These are phyloP conservation scores for Amiota communis DNA, from an alignment of 2,888 invertebrate genomes.

Conservation along the genomic window DNA sequence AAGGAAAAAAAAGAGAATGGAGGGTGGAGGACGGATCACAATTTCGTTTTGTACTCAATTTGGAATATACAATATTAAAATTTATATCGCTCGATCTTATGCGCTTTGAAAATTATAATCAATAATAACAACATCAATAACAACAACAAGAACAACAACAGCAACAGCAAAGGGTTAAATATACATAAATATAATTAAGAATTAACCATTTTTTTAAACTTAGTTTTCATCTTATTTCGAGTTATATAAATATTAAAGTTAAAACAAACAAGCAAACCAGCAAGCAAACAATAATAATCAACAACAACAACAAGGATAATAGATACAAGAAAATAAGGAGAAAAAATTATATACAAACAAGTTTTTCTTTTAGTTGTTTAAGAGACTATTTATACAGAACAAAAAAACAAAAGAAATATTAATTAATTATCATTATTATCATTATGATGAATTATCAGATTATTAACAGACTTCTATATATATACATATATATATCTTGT, in stretches of 20 bases:
- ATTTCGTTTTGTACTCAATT: no score
- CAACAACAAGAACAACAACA: conserved; percentile 8
- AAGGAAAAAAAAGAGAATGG: neutral
- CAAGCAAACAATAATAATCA: conserved; percentile 23
- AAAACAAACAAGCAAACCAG: conserved; percentile 37
- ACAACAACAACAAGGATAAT: conserved; percentile 9
- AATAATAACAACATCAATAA: conserved; percentile 42
- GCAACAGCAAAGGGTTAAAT: conserved; percentile 40
- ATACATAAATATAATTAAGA: conserved; percentile 30
- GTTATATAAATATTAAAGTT: conserved; percentile 16
- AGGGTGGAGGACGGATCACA: no score
- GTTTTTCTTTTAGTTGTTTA: conserved; percentile 35
- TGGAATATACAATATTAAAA: no score
- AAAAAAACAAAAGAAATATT: conserved; percentile 11
- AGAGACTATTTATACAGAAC: conserved; percentile 40
- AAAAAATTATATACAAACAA: conserved; percentile 18
- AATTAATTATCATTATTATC: neutral
- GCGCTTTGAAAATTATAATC: conserved; percentile 28
- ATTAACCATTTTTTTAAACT: conserved; percentile 35
- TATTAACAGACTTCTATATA: neutral
- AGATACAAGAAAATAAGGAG: conserved; percentile 13
- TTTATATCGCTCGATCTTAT: no score
- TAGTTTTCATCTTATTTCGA: conserved; percentile 30
- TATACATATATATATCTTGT: no score
- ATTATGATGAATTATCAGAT: neutral